phyloP scores from a whole-genome alignment of 2,797 vertebrate species.

The Catharus ustulatus region DNA sequence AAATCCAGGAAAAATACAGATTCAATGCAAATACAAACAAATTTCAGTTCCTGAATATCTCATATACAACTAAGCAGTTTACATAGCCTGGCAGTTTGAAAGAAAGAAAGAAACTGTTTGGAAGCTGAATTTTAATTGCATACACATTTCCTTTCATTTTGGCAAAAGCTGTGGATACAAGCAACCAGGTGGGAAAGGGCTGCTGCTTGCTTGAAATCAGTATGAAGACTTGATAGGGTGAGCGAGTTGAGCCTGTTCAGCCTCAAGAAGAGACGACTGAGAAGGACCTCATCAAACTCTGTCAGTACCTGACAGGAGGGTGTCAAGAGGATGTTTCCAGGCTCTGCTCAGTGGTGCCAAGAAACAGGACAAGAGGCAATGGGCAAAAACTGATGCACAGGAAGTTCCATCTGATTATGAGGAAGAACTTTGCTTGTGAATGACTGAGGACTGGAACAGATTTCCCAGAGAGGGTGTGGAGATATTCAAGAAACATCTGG shows the following conservation, averaged over 20 bases:
- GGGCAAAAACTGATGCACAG: neutral
- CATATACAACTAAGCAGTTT: neutral
- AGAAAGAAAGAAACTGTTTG: neutral
- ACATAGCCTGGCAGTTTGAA: neutral
- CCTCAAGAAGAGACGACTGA: rapidly evolving
- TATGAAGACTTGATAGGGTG: neutral
- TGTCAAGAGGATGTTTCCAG: neutral
- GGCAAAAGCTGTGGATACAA: neutral
- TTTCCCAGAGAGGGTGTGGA: neutral
- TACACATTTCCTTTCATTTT: neutral
- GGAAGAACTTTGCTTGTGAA: neutral
- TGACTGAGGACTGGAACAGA: neutral
- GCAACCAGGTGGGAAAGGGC: neutral
- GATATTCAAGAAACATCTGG: neutral
- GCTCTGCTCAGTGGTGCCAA: neutral
- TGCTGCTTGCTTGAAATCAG: neutral
- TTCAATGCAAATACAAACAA: neutral
- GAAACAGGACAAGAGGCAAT: neutral
- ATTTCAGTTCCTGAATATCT: neutral
- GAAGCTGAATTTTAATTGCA: neutral
- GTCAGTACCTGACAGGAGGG: neutral
- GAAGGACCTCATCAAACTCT: neutral
- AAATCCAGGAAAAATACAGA: neutral
- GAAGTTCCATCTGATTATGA: neutral
- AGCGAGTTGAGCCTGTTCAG: neutral